Base-by-base conservation (phyloP, 2,888 invertebrate genomes). In the Temnothorax ravouxi region DNA sequence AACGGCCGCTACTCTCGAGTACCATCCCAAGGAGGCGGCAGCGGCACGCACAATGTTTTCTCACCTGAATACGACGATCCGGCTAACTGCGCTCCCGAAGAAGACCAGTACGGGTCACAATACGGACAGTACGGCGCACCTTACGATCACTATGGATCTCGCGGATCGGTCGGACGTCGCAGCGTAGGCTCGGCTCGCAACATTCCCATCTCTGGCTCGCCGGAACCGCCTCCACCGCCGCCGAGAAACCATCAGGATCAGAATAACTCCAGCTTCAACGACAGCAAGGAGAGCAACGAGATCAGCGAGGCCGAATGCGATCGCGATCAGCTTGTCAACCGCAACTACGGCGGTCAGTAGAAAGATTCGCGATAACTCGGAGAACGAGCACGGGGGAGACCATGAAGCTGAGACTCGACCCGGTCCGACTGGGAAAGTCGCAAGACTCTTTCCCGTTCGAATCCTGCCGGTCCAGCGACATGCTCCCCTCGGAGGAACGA, bases 301-400 rank as follows among this genome's bases (percentile, higher is more conserved):
- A 98, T 98, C 95, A 98, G 98, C 94, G 98, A 98, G 95, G 98
- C 98, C 92, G 98, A 98, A 95, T 98, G 98, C 95, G 98, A 98
- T 96, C 97, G 97, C 89, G 97, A 97, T 94, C 97, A 97, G 93
- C 95, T 96, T 84, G 96, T 96, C 93, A 97, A 97, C 95, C 97
- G 98, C 93, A 98, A 97, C 95, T 98, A 98, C 94, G 98, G 98
- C 94, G 98, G 98, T 98, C 96, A 96, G 96, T 95, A 88, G 83
- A 86, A 82, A 87, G 84, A 80, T 83, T 86, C 83, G 88, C 62
- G 86, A 83, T 67, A 72, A 81, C 74, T 29, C 81, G 75, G 83
- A 72, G 75, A 50, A 80, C 62, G 83, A 84, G 66, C 71, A 56
- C 2, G 75, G 29, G 29, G 74, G 71, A 72, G 59, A 38, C 3